These are phyloP conservation scores for Cremastobaeus sp. DNA, from an alignment of 2,888 invertebrate species.

Conservation along the genomic window DNA sequence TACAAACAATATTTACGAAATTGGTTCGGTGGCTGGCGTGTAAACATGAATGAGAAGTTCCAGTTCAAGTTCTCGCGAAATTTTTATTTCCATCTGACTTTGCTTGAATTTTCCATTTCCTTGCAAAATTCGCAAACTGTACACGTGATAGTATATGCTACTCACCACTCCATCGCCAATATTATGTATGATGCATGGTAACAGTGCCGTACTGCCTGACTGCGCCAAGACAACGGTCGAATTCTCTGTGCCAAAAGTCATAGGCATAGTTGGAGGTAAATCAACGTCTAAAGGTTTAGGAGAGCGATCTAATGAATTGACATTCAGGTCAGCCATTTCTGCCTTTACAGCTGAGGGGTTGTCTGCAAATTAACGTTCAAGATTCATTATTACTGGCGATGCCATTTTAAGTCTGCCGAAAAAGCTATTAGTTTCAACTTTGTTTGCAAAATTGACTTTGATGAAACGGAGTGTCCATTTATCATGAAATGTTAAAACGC, in stretches of 20 bases:
- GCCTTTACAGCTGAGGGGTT: constrained; percentile 69
- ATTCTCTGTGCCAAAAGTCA: constrained; percentile 90
- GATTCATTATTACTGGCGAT: constrained; percentile 52
- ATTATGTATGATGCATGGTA: constrained; percentile 91
- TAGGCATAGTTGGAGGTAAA: constrained; percentile 80
- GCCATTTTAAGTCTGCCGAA: constrained; percentile 30
- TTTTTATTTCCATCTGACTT: no score
- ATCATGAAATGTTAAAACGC: no score
- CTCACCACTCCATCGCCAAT: constrained; percentile 93
- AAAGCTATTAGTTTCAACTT: no score
- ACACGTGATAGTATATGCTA: no score
- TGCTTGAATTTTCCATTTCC: no score
- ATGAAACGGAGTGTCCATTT: no score
- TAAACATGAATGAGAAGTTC: no score
- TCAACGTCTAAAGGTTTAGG: constrained; percentile 73
- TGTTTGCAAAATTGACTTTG: no score
- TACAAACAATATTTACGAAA: no score
- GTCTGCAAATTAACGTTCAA: constrained; percentile 65
- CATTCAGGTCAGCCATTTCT: constrained; percentile 70
- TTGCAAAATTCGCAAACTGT: no score
- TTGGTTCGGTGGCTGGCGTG: no score
- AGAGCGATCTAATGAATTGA: constrained; percentile 71
- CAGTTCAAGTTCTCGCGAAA: no score
- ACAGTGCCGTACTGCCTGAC: constrained; percentile 89
- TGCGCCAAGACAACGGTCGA: constrained; percentile 90